Percentiles rank a stretch among this genome's conserved stretches.
Evolutionary conservation across 2,888 invertebrate genomes (phyloP).

Genomic region (Caradrina clavipalpis): DNA sequence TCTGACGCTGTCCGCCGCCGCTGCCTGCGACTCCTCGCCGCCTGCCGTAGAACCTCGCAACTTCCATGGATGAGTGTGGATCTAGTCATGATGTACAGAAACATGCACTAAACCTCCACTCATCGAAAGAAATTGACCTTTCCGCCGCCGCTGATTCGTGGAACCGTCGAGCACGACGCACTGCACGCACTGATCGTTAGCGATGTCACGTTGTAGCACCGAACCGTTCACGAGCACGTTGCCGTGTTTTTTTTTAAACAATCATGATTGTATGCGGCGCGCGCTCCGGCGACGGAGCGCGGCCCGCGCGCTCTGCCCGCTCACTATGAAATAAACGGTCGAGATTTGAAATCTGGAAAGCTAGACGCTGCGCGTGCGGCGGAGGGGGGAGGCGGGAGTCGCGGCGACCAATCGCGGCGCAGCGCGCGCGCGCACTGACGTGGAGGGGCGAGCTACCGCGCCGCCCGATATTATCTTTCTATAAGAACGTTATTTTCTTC

Average conservation of each 20-base stretch:
- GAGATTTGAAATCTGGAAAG: slow-evolving; percentile 90
- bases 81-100: slow-evolving; percentile 93
- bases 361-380: slow-evolving; percentile 88
- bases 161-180: slow-evolving; percentile 79
- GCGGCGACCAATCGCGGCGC: slow-evolving; percentile 76
- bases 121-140: slow-evolving; percentile 92
- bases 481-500: slow-evolving; percentile 88
- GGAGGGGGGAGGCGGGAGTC: slow-evolving; percentile 72
- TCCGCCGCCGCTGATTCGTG: slow-evolving; percentile 71
- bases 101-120: slow-evolving; percentile 95
- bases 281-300: slow-evolving; percentile 69
- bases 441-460: slow-evolving; percentile 79
- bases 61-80: slow-evolving; percentile 95
- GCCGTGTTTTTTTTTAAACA: slow-evolving; percentile 82
- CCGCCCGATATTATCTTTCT: slow-evolving; percentile 87
- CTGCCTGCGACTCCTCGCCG: slow-evolving; percentile 65
- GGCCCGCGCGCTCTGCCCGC: slow-evolving; percentile 82
- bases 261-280: slow-evolving; percentile 73
- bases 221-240: slow-evolving; percentile 87
- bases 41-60: slow-evolving; percentile 87
- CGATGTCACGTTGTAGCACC: slow-evolving; percentile 87
- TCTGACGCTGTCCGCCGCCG: slow-evolving; percentile 67
- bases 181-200: slow-evolving; percentile 88
- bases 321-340: slow-evolving; percentile 90
- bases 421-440: slow-evolving; percentile 84